These are phyloP conservation scores for Xenopus tropicalis DNA, from an alignment of 2,113 vertebrate genomes.

Conservation along the genomic window UCB_Xtro_10.0 CM004450.2:68019501-68020000, in stretches of 20 bases:
- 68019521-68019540: too few relatives aligned
- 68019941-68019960: too few relatives aligned
- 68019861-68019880: conserved; percentile 11
- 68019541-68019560: too few relatives aligned
- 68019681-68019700: conserved; percentile 37
- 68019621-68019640: conserved; percentile 34
- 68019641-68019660: conserved; percentile 39
- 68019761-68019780: conserved; percentile 39
- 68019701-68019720: conserved; percentile 31
- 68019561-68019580: too few relatives aligned
- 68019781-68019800: conserved; percentile 41
- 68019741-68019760: conserved; percentile 43
- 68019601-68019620: neutral
- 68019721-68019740: conserved; percentile 27
- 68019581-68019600: too few relatives aligned
- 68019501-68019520: too few relatives aligned
- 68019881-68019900: conserved; percentile 8
- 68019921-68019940: neutral
- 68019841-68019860: conserved; percentile 23
- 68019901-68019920: neutral
- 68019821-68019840: conserved; percentile 28
- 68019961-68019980: too few relatives aligned
- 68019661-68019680: conserved; percentile 37
- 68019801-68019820: conserved; percentile 23
- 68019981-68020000: too few relatives aligned